A percentile compares a stretch with the other conserved stretches of the same genome.
These are phyloP conservation scores for Stigmatopora nigra DNA, from an alignment of 2,113 vertebrate genomes.

Conservation along the genomic window DNA sequence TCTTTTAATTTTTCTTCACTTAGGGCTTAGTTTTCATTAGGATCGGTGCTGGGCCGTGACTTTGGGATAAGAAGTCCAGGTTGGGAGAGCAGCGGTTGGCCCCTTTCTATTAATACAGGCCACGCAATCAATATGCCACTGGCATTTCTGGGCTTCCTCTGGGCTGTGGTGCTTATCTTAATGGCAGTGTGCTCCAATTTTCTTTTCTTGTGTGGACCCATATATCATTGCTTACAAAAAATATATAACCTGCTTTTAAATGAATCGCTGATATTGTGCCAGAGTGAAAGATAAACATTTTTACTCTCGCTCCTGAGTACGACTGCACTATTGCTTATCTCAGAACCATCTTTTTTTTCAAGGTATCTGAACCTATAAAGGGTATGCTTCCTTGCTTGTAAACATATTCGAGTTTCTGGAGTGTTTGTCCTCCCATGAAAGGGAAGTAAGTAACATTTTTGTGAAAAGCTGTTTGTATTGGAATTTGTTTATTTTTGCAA, in stretches of 20 bases:
- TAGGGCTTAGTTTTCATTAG: conserved; percentile 21
- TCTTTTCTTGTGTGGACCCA: conserved; percentile 58
- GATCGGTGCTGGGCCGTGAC: conserved; percentile 13
- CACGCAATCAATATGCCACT: conserved; percentile 64
- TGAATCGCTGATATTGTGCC: conserved; percentile 29
- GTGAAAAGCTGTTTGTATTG: not conserved
- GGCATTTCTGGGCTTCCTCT: conserved; percentile 60
- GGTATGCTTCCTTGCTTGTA: not conserved
- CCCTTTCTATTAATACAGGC: conserved; percentile 42
- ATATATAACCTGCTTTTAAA: conserved; percentile 35
- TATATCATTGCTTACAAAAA: conserved; percentile 66
- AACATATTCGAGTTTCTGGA: not conserved
- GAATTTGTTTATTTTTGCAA: not conserved
- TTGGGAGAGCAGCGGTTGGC: conserved; percentile 39
- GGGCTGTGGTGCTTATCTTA: conserved; percentile 61
- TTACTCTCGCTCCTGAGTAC: conserved; percentile 30
- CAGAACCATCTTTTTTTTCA: not conserved
- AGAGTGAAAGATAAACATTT: conserved; percentile 23
- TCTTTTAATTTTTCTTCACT: conserved; percentile 7
- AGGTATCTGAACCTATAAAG: not conserved
- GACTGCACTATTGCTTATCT: not conserved
- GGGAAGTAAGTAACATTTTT: not conserved
- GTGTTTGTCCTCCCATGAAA: not conserved
- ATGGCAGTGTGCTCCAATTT: conserved; percentile 59
- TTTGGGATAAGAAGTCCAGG: conserved; percentile 30